A percentile compares a stretch with the other conserved stretches of the same genome.
Evolutionary conservation across 2,797 vertebrate genomes (phyloP).

Genomic region (Argyrosomus regius): DNA sequence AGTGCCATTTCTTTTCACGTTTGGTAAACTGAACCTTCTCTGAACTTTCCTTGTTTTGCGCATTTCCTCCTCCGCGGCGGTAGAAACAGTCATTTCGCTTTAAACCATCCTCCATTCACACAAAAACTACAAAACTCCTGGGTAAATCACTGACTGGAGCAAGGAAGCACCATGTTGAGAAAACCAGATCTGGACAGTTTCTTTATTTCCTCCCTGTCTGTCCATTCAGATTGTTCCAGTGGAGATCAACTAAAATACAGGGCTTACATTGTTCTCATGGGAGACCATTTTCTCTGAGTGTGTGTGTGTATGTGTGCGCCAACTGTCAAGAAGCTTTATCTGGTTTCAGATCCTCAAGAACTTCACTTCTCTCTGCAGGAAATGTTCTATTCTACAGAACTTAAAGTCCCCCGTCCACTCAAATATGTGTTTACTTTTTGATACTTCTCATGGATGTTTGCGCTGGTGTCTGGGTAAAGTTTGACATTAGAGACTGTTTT

Average conservation of each 20-base stretch:
- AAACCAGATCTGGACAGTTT: neutral
- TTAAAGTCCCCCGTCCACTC: neutral
- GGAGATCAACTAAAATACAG: neutral
- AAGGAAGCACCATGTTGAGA: neutral
- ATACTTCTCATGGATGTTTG: neutral
- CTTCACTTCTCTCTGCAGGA: neutral
- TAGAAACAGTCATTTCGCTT: slow-evolving; percentile 15
- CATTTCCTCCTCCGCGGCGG: neutral
- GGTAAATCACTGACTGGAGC: slow-evolving; percentile 3
- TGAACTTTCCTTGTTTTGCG: slow-evolving; percentile 9
- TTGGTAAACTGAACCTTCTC: slow-evolving; percentile 1
- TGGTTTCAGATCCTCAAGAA: neutral
- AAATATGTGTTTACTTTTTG: slow-evolving; percentile 16
- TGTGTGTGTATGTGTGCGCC: neutral
- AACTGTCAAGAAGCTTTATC: neutral
- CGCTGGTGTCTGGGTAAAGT: neutral
- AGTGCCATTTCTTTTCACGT: neutral
- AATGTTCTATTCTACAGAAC: neutral
- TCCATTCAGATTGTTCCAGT: slow-evolving; percentile 1
- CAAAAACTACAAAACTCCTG: neutral
- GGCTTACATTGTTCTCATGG: neutral
- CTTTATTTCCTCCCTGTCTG: neutral
- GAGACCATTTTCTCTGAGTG: neutral
- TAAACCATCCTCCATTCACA: neutral
- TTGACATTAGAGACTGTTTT: slow-evolving; percentile 7